phyloP scores from a whole-genome alignment of 2,888 invertebrate genomes.

The Athalia circularis region DNA sequence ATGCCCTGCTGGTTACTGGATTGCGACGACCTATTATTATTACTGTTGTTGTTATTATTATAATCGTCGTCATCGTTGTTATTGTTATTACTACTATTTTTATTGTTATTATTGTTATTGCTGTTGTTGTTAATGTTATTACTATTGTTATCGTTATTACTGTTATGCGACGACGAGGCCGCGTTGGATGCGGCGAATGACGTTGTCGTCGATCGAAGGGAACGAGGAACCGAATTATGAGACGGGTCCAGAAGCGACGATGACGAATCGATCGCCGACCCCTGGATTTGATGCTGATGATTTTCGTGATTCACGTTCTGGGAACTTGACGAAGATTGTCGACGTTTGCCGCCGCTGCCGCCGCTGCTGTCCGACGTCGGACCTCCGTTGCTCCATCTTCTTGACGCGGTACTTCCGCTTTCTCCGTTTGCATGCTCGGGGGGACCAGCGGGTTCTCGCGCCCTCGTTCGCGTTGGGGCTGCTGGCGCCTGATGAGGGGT shows the following conservation, averaged over 20 bases:
- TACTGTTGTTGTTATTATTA: no score
- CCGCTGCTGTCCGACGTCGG: no score
- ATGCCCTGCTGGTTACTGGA: no score
- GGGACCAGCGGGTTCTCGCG: conserved; percentile 40
- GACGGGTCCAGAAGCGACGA: background rate
- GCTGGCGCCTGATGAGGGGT: conserved; percentile 43
- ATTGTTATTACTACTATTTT: no score
- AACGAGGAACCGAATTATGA: background rate
- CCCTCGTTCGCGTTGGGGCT: conserved; percentile 44
- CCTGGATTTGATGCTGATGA: background rate
- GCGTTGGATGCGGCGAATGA: background rate
- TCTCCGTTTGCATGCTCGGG: conserved; percentile 44
- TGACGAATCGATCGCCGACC: background rate
- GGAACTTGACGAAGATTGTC: conserved; percentile 14
- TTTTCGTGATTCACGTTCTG: no score
- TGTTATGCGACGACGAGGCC: no score
- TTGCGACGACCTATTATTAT: no score
- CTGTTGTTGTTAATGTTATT: no score
- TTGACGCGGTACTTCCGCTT: conserved; percentile 38
- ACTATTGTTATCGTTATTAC: no score
- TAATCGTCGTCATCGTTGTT: no score
- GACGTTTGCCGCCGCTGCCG: conserved; percentile 19
- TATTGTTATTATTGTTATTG: no score
- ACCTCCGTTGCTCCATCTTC: conserved; percentile 29
- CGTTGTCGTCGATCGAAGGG: background rate